Evolutionary conservation across 2,888 invertebrate species (phyloP).

Genomic region (Tipula helvola): DNA sequence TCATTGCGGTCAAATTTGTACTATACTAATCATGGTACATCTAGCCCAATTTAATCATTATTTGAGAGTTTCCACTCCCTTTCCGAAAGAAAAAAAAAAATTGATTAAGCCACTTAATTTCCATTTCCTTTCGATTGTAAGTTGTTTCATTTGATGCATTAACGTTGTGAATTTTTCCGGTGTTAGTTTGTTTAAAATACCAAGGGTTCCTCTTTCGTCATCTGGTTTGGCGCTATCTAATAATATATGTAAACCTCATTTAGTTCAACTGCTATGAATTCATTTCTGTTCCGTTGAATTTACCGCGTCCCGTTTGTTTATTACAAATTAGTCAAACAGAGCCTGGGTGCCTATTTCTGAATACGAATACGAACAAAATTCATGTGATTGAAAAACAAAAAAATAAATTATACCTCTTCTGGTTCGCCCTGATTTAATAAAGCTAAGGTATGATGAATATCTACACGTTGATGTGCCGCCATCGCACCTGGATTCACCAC

Average conservation of each 20-base stretch:
- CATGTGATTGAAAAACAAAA: too few relatives aligned
- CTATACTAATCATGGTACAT: too few relatives aligned
- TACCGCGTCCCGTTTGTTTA: neutral
- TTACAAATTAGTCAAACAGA: too few relatives aligned
- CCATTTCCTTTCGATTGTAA: constrained; percentile 68
- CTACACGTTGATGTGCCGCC: neutral
- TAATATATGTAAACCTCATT: constrained; percentile 51
- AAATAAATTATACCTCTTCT: constrained; percentile 1
- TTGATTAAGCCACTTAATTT: constrained; percentile 74
- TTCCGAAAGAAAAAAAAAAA: too few relatives aligned
- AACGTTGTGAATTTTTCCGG: constrained; percentile 86
- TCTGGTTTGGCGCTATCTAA: constrained; percentile 14
- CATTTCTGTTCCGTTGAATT: neutral
- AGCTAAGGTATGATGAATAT: neutral
- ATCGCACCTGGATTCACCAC: constrained; percentile 45
- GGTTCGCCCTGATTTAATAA: neutral
- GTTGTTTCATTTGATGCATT: constrained; percentile 59
- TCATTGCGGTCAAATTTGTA: too few relatives aligned
- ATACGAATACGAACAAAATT: too few relatives aligned
- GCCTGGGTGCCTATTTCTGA: too few relatives aligned
- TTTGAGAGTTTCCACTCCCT: too few relatives aligned
- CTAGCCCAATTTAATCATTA: too few relatives aligned
- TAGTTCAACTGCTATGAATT: too few relatives aligned
- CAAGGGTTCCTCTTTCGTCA: constrained; percentile 36
- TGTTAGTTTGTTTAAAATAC: constrained; percentile 86